Base-by-base conservation (phyloP, 2,888 invertebrate genomes). In the Torymus auratus region DNA sequence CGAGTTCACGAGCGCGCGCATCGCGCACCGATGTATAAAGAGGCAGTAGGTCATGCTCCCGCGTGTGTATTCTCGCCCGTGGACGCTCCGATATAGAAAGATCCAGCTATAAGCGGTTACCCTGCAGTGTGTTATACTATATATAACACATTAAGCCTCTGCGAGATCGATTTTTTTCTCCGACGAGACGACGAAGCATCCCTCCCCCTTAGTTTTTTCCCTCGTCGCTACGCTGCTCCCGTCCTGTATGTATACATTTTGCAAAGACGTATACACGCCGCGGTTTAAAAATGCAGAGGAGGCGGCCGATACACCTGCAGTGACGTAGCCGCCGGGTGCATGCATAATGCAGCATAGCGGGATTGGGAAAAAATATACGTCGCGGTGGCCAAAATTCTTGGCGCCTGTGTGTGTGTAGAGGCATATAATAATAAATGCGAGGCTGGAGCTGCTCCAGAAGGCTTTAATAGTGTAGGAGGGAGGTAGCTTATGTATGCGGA, bases 31-130 rank as follows among this genome's bases (percentile, higher is more conserved):
- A 41, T 41, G 41, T 41, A 41, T 41, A 41, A 41, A 41, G 41
- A 41, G 41, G 41, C 41, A 74, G 65, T 65, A 74, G 73, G 73
- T 74, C 73, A 74, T 74, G 13, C 14, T 14, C 55, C 10, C 14
- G 0, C 2, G 20, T 23, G 7, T 53, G n/a, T 65, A 72, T 64
- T 55, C 56, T 55, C 41, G 14, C 56, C 56, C 56, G 17, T 41
- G 56, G 56, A 7, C 50, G 20, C 5, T 56, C 65, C 73, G 65
- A 74, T 74, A 56, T 74, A 64, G 73, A 56, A 20, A 20, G 20
- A 65, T 74, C 17, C 17, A 58, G 17, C 73, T 74, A 74, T 74
- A 65, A 56, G 11, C 50, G 65, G 41, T 56, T 13, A 10, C 10
- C 41, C n/a, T n/a, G 41, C 7, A n/a, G 7, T 41, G 41, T 41